Base-by-base conservation (phyloP, 1,140 invertebrate species). In the Mamestra configurata region DNA sequence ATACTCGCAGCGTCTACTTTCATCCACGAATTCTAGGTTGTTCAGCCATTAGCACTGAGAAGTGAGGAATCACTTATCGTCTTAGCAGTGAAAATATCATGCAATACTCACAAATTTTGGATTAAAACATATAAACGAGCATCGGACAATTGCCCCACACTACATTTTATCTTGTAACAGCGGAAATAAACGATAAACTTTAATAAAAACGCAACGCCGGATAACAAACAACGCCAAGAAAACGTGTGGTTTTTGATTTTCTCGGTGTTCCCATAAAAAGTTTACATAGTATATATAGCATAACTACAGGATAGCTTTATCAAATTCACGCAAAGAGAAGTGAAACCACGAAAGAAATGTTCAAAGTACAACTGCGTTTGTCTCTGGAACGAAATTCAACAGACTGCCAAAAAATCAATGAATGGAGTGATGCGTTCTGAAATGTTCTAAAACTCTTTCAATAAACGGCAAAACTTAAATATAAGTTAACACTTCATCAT, bases 181-280 rank as follows among this genome's bases (percentile, higher is more conserved):
- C 86, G 79, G 79, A 91, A 93, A 92, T 89, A 88, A 90, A 90
- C 84, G 80, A 83, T 90, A 89, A 93, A 92, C 80, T 90, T 85
- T 89, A 90, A 89, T 85, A 82, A 92, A 92, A 93, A 92, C 89
- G 82, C 89, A 93, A 93, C 88, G 89, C 93, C 92, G 93, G 91
- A 92, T 88, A 88, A 91, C 88, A 93, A 92, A 93, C 90, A 93
- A 94, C 92, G 93, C 92, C 90, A 91, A 92, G 91, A 94, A 94
- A 94, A 93, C 92, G 91, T 93, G 92, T 92, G 90, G 86, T 90
- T 85, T 86, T 90, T 90, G 86, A 87, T 86, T 92, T 89, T 91
- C 85, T 88, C 82, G 86, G 83, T 80, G 71, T 80, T 70, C 53
- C 59, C 22, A 10, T 53, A 24, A 31, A 24, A 43, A 55, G 27